Percentiles rank a stretch among this genome's conserved stretches.
phyloP scores from a whole-genome alignment of 2,113 vertebrate species.

The Cyanistes caeruleus region DNA sequence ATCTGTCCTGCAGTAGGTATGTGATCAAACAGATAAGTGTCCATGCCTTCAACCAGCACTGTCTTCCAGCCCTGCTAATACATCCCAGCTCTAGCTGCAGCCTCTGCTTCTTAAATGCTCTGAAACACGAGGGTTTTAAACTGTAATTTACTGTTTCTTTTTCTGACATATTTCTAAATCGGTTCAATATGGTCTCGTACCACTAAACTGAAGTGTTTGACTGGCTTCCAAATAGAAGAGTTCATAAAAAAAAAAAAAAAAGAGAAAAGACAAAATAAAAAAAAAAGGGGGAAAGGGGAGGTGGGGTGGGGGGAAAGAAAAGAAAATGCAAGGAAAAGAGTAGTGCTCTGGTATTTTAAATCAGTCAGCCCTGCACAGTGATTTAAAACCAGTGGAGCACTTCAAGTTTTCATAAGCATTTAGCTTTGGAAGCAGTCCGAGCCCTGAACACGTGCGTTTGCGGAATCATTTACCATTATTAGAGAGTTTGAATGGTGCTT shows the following conservation, averaged over 20 bases:
- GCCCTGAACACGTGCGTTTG: conserved; percentile 34
- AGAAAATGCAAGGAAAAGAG: conserved; percentile 19
- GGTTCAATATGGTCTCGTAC: conserved; percentile 54
- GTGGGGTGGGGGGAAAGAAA: neutral
- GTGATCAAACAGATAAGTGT: neutral
- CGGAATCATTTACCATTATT: conserved; percentile 64
- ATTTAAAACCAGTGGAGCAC: conserved; percentile 65
- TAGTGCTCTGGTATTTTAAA: conserved; percentile 39
- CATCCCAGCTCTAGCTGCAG: conserved; percentile 32
- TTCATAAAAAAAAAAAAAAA: neutral
- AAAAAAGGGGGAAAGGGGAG: no score
- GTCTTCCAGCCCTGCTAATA: conserved; percentile 1
- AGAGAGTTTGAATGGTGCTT: conserved; percentile 42
- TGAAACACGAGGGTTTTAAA: conserved; percentile 52
- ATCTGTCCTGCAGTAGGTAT: conserved; percentile 28
- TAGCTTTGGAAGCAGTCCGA: conserved; percentile 45
- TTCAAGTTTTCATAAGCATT: conserved; percentile 64
- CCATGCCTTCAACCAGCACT: neutral
- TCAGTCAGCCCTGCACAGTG: conserved; percentile 41
- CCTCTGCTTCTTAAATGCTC: neutral
- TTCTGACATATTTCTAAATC: conserved; percentile 48
- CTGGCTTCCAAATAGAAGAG: conserved; percentile 43
- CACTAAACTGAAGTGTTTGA: conserved; percentile 25
- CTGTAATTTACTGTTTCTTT: conserved; percentile 43
- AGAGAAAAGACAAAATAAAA: neutral